phyloP scores from a whole-genome alignment of 1,140 invertebrate genomes.

The Uloborus diversus region DNA sequence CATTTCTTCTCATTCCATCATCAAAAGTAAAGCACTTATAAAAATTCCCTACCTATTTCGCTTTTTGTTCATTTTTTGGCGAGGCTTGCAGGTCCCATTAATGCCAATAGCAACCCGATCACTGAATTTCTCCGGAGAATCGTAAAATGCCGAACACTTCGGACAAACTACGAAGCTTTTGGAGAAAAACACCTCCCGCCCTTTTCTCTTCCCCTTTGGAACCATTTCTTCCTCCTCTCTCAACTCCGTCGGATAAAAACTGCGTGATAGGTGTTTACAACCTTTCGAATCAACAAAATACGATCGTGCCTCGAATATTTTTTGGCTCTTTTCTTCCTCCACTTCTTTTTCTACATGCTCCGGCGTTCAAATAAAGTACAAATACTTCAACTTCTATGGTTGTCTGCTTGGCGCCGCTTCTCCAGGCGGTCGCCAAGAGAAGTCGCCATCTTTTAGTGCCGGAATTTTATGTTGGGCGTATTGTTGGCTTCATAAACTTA shows the following conservation, averaged over 20 bases:
- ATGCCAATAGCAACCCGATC: constrained; percentile 32
- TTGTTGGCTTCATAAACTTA: constrained; percentile 37
- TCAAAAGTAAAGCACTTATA: no score
- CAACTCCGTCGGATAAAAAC: constrained; percentile 7
- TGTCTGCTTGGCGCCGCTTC: background rate
- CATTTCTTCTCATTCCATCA: no score
- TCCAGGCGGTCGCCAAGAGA: constrained; percentile 1
- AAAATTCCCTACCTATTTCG: no score
- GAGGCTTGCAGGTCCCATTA: constrained; percentile 10
- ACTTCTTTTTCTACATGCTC: constrained; percentile 28
- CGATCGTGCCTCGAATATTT: constrained; percentile 33
- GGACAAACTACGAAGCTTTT: constrained; percentile 34
- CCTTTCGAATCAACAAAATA: constrained; percentile 46
- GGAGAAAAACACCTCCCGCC: constrained; percentile 16
- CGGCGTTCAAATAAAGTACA: constrained; percentile 47
- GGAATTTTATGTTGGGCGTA: constrained; percentile 30
- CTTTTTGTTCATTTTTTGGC: constrained; percentile 1
- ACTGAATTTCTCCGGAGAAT: constrained; percentile 38
- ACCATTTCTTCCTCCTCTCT: background rate
- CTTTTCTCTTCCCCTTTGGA: background rate
- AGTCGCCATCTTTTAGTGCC: constrained; percentile 1
- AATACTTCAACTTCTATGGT: constrained; percentile 38
- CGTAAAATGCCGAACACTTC: constrained; percentile 43
- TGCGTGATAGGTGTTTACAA: constrained; percentile 49
- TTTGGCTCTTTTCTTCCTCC: background rate